Base-by-base conservation (phyloP, 23 tunicate species). In the Phallusia fumigata region DNA sequence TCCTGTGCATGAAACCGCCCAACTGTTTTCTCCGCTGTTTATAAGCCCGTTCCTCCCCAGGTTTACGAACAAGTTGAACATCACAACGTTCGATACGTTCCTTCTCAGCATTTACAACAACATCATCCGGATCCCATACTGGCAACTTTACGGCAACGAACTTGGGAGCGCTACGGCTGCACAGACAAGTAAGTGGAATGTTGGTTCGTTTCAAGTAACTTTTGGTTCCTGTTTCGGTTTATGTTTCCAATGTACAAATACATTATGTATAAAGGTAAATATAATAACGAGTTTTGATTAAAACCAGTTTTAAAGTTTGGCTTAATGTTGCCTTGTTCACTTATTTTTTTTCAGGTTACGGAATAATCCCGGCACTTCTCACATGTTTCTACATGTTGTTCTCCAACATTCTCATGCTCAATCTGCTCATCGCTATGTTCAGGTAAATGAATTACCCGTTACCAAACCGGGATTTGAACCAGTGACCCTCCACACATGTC, bases 391-490 rank as follows among this genome's bases (percentile, higher is more conserved):
- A 87, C 86, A 51, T 87, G 79, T 74, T 87, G 33, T 75, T 75
- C 32, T 75, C 90, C 19, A 87, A 87, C 64, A 36, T 87, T 45
- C 81, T 87, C 21, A 75, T 87, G 80, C 81, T 87, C 33, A 87
- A 87, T 52, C 64, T 87, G 75, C 85, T 87, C 52, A 87, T 87
- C 51, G 90, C 90, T 76, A 87, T 81, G 85, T 87, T 87, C 79
- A 83, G 86, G 86, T 83, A n/a, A n/a, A n/a, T n/a, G n/a, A n/a
- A n/a, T n/a, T n/a, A n/a, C n/a, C n/a, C n/a, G n/a, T n/a, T n/a
- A n/a, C n/a, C n/a, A n/a, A n/a, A n/a, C n/a, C n/a, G n/a, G n/a
- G n/a, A n/a, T n/a, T n/a, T n/a, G n/a, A n/a, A n/a, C n/a, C n/a
- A n/a, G n/a, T n/a, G n/a, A n/a, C n/a, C n/a, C n/a, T n/a, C n/a